Percentiles rank a stretch among this genome's conserved stretches.
These are phyloP conservation scores for Eumerus sabulonum DNA, from an alignment of 2,888 invertebrate species.

Conservation along the genomic window DNA sequence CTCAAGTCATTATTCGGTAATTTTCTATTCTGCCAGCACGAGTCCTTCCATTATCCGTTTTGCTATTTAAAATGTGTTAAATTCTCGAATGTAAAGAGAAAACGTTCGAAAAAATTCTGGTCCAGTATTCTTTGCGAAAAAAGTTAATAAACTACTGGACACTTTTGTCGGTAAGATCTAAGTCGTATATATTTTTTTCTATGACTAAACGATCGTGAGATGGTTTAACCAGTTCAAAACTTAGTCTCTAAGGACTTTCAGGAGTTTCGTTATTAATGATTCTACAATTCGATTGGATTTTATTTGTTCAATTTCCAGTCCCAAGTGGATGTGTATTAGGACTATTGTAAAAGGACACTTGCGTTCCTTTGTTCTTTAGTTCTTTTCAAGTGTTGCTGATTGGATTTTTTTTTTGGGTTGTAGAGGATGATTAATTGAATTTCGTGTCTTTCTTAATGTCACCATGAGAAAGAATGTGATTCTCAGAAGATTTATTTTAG, in stretches of 20 bases:
- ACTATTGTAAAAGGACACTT: conserved; percentile 61
- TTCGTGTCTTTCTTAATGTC: conserved; percentile 22
- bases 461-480: conserved; percentile 23
- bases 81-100: conserved; percentile 9
- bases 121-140: neutral
- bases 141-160: conserved; percentile 8
- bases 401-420: conserved; percentile 16
- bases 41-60: conserved; percentile 25
- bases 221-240: neutral
- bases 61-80: conserved; percentile 46
- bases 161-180: neutral
- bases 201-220: conserved; percentile 19
- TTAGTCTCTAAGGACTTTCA: conserved; percentile 12
- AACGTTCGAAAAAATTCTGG: neutral
- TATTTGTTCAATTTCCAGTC: conserved; percentile 38
- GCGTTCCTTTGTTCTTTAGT: conserved; percentile 37
- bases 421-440: conserved; percentile 58
- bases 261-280: conserved; percentile 36
- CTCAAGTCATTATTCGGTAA: conserved; percentile 57
- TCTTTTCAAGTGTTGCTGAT: conserved; percentile 12
- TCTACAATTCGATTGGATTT: conserved; percentile 37
- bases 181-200: neutral
- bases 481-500: conserved; percentile 30
- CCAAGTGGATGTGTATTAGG: conserved; percentile 57
- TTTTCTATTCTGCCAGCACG: conserved; percentile 40